Conservation (phyloP, 2,797 vertebrate species). For the Gymnoscopelus microlampas region DNA sequence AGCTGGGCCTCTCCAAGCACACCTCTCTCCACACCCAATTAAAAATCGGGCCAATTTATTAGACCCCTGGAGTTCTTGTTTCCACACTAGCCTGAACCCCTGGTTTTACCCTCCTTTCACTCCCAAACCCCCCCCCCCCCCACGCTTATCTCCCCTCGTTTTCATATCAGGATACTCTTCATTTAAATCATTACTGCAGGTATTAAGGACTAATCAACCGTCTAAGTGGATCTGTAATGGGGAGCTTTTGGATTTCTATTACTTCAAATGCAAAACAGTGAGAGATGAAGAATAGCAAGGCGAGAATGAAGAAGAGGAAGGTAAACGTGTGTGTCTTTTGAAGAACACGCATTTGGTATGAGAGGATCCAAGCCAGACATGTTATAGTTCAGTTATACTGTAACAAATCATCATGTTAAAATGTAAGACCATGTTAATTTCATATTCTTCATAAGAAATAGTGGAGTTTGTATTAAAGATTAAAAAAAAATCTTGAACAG, state of each 20-base stretch:
- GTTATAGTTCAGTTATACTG: too few relatives aligned
- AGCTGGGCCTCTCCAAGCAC: constrained; percentile 51
- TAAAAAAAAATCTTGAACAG: too few relatives aligned
- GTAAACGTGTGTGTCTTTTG: not conserved
- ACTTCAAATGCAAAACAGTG: constrained; percentile 89
- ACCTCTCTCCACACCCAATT: constrained; percentile 75
- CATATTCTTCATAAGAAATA: too few relatives aligned
- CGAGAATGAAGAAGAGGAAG: constrained; percentile 16
- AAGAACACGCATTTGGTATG: too few relatives aligned
- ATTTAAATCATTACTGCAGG: constrained; percentile 89
- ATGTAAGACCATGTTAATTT: too few relatives aligned
- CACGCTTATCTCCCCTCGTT: constrained; percentile 63
- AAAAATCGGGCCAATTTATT: constrained; percentile 87
- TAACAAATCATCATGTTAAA: too few relatives aligned
- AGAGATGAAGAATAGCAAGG: constrained; percentile 71
- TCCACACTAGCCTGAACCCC: constrained; percentile 16
- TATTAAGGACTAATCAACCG: constrained; percentile 92
- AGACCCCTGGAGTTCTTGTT: constrained; percentile 83
- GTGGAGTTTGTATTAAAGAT: too few relatives aligned
- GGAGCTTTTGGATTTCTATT: constrained; percentile 87
- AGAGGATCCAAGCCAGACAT: too few relatives aligned
- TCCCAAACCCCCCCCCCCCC: constrained; percentile 19
- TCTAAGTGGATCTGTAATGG: constrained; percentile 91
- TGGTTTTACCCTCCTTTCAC: constrained; percentile 20
- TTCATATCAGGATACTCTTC: constrained; percentile 85